Conservation (phyloP, 2,888 invertebrate species). For the Eurois occulta region DNA sequence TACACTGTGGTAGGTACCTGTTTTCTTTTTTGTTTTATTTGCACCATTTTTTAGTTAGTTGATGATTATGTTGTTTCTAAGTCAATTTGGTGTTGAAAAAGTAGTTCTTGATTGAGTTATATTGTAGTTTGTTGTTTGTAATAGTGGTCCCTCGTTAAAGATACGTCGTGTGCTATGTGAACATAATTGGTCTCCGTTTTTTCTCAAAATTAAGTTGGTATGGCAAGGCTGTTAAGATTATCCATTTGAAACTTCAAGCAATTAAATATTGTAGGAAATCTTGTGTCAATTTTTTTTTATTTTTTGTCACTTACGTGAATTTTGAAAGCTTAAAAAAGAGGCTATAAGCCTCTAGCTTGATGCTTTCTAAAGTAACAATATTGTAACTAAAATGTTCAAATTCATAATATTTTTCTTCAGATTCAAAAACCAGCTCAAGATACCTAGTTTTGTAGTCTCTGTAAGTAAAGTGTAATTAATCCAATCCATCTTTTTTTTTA, state of each 20-base stretch:
- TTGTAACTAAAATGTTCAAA: no score
- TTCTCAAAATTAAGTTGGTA: background rate
- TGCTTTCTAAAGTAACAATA: background rate
- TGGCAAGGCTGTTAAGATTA: background rate
- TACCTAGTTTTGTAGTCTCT: no score
- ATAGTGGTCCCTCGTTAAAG: background rate
- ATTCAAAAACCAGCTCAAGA: background rate
- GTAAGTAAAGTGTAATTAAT: background rate
- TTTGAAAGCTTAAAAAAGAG: no score
- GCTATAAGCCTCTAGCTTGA: no score
- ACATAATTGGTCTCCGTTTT: background rate
- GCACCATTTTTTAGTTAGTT: slow-evolving; percentile 19
- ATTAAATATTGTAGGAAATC: background rate
- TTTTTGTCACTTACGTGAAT: no score
- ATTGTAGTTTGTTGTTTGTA: background rate
- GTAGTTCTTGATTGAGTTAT: slow-evolving; percentile 17
- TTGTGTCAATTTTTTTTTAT: background rate
- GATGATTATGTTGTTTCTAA: slow-evolving; percentile 46
- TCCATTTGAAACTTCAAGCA: background rate
- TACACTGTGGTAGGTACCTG: slow-evolving; percentile 2
- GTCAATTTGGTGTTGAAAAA: slow-evolving; percentile 23
- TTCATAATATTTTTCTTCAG: background rate
- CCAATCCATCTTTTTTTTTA: slow-evolving; percentile 12
- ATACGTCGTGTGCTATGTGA: background rate
- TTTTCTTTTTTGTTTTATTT: slow-evolving; percentile 20